A percentile compares a stretch with the other conserved stretches of the same genome.
These are phyloP conservation scores for Tragelaphus imberbis DNA, from an alignment of 2,113 vertebrate genomes.

Conservation along the genomic window DNA sequence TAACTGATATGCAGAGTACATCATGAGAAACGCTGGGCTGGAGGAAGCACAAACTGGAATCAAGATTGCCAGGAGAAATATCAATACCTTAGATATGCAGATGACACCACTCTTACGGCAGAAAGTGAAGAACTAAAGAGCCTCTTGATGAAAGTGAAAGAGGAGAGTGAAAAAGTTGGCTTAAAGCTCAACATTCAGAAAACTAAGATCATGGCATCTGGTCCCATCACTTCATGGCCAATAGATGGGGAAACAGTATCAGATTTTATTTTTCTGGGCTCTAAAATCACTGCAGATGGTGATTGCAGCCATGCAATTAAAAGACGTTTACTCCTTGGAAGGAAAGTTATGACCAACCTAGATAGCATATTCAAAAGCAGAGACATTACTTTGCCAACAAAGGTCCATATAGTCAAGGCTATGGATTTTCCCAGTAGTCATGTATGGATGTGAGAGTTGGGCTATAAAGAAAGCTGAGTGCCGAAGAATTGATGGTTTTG, in stretches of 20 bases:
- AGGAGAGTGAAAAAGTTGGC: background rate
- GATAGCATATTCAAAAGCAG: background rate
- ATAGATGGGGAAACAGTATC: background rate
- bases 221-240: background rate
- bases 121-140: background rate
- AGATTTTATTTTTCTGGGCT: background rate
- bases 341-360: background rate
- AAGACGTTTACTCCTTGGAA: background rate
- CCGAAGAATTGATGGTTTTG: fast-evolving
- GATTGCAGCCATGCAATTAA: background rate
- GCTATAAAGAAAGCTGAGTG: background rate
- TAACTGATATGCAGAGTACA: background rate
- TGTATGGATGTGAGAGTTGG: background rate
- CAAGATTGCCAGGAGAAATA: background rate
- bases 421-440: background rate
- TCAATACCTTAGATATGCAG: background rate
- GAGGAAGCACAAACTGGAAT: background rate
- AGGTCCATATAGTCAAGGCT: background rate
- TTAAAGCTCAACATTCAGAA: background rate
- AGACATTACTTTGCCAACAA: background rate
- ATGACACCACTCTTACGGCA: background rate
- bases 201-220: background rate
- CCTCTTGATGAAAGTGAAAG: background rate
- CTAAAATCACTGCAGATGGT: background rate
- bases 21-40: background rate